Base-by-base conservation (phyloP, 2,797 vertebrate species). In the Rhynchonycteris naso region DNA sequence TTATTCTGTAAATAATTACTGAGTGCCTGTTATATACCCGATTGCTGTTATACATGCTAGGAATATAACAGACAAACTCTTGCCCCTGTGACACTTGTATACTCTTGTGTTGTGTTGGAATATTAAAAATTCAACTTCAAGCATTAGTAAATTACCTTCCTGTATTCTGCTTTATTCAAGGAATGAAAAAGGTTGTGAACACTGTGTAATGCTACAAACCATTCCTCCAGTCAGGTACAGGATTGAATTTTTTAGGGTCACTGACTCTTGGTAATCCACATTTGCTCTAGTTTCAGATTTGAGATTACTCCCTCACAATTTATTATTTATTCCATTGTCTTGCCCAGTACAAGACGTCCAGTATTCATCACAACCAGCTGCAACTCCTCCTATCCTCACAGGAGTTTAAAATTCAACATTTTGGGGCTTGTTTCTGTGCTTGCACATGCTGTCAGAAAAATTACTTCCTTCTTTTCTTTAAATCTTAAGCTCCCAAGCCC, bases 291-390 rank as follows among this genome's bases (percentile, higher is more conserved):
- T 76, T 96, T 86, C 65, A 69, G 66, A 75, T 65, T 81, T 59
- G 79, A 92, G 72, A 52, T 80, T 24, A 72, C 71, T 93, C 72
- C 68, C 66, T 92, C 63, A 47, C 22, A 54, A 63, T 69, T 83
- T 72, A 26, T 66, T 88, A 86, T 65, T 95, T 91, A 79, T 93
- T 93, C 69, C 74, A 74, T 91, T 86, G 68, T 89, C 90, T 90
- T 88, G 47, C 63, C 89, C 65, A 56, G 83, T 59, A 74, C 83
- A 93, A 24, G 78, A 96, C 93, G 79, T 95, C 85, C 72, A 35
- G 68, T 83, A 24, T 94, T 88, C 79, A 94, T 83, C 78, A 88
- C 69, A 89, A 89, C 59, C 79, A 95, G 81, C 81, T 89, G 89
- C 79, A 86, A n/a, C n/a, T 94, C 35, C 78, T 87, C 69, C 80